These are phyloP conservation scores for Machimus rusticus DNA, from an alignment of 2,888 invertebrate species.

Conservation along the genomic window DNA sequence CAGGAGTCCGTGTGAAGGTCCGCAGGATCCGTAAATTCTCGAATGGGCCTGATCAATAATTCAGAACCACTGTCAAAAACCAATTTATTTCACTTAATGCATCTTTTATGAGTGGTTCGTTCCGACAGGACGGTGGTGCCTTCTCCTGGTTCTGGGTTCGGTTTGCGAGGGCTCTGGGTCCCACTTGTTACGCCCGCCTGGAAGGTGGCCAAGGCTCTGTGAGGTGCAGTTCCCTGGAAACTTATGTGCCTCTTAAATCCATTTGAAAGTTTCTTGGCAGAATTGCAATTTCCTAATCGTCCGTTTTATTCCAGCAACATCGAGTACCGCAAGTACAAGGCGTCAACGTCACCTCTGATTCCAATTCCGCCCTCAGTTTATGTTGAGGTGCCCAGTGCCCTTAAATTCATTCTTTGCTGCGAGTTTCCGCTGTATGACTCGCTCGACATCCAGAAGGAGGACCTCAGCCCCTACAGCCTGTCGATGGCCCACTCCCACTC, in stretches of 20 bases:
- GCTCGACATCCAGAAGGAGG: slow-evolving; percentile 66
- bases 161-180: neutral
- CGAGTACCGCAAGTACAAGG: slow-evolving; percentile 87
- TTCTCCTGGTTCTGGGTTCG: neutral
- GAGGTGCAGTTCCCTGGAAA: neutral
- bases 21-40: neutral
- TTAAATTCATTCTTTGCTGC: slow-evolving; percentile 86
- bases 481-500: slow-evolving; percentile 62
- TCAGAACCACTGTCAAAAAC: slow-evolving; percentile 4
- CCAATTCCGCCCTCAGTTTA: slow-evolving; percentile 88
- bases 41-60: slow-evolving; percentile 16
- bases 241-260: neutral
- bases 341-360: slow-evolving; percentile 86
- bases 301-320: slow-evolving; percentile 68
- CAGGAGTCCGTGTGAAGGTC: neutral
- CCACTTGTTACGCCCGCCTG: slow-evolving; percentile 15
- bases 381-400: slow-evolving; percentile 81
- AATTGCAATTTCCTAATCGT: slow-evolving; percentile 19
- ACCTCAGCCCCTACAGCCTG: slow-evolving; percentile 60
- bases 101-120: slow-evolving; percentile 11
- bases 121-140: neutral
- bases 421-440: slow-evolving; percentile 88
- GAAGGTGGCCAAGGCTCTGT: neutral
- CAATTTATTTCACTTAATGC: slow-evolving; percentile 34
- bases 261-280: slow-evolving; percentile 8